These are phyloP conservation scores for Odiellus spinosus DNA, from an alignment of 2,888 invertebrate species.

Conservation along the genomic window DNA sequence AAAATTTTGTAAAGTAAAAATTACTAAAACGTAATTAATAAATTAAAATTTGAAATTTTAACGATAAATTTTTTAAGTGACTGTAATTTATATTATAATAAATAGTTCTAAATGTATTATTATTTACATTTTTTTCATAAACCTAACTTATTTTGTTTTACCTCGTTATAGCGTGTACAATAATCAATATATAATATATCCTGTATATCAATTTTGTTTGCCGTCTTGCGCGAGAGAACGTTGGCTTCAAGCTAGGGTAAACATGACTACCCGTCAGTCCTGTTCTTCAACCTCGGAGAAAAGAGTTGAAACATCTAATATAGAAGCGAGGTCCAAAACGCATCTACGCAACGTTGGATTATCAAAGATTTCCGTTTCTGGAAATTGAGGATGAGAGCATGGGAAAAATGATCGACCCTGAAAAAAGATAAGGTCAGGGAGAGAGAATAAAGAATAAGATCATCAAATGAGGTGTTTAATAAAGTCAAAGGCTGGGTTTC, in stretches of 20 bases:
- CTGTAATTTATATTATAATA: too few relatives aligned
- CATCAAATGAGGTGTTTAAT: not conserved
- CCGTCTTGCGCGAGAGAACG: not conserved
- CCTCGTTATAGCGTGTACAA: too few relatives aligned
- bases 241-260: constrained; percentile 18
- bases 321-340: constrained; percentile 62
- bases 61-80: too few relatives aligned
- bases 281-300: constrained; percentile 39
- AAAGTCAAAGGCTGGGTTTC: not conserved
- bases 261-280: constrained; percentile 19
- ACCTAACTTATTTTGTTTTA: too few relatives aligned
- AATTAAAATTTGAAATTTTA: too few relatives aligned
- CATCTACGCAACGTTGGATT: constrained; percentile 47
- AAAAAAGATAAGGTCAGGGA: not conserved
- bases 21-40: too few relatives aligned
- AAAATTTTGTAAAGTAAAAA: too few relatives aligned
- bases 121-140: too few relatives aligned
- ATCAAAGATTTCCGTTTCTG: constrained; percentile 69
- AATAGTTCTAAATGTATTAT: too few relatives aligned
- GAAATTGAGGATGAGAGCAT: constrained; percentile 65
- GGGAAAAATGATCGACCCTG: constrained; percentile 70
- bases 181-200: too few relatives aligned
- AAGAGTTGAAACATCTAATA: constrained; percentile 62
- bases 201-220: too few relatives aligned
- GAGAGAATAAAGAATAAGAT: not conserved